These are phyloP conservation scores for Cryptus armator DNA, from an alignment of 2,888 invertebrate species.

Conservation along the genomic window DNA sequence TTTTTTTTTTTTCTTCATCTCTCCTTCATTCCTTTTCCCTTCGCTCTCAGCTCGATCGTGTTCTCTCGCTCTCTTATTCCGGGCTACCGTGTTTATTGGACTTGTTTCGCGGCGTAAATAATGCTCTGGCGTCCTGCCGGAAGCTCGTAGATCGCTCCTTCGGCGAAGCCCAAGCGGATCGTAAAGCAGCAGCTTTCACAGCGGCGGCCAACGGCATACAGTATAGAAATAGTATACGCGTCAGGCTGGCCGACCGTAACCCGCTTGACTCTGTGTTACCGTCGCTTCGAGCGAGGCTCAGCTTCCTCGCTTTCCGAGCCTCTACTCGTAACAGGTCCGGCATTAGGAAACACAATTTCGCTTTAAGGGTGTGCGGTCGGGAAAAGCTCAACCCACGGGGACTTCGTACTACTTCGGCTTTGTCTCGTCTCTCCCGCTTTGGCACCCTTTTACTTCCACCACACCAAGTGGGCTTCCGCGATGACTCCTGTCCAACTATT, in stretches of 20 bases:
- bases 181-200: slow-evolving; percentile 74
- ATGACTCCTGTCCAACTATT: slow-evolving; percentile 15
- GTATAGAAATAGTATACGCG: slow-evolving; percentile 31
- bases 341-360: slow-evolving; percentile 47
- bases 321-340: slow-evolving; percentile 32
- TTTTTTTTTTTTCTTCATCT: slow-evolving; percentile 41
- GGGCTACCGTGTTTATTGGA: slow-evolving; percentile 76
- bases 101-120: slow-evolving; percentile 80
- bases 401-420: slow-evolving; percentile 71
- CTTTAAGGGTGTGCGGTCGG: slow-evolving; percentile 24
- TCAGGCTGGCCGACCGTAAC: slow-evolving; percentile 74
- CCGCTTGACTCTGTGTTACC: slow-evolving; percentile 44
- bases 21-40: slow-evolving; percentile 31
- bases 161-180: slow-evolving; percentile 73
- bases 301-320: slow-evolving; percentile 14
- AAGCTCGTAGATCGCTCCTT: slow-evolving; percentile 76
- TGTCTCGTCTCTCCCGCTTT: slow-evolving; percentile 62
- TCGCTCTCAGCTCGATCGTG: slow-evolving; percentile 35
- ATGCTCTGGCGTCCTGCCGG: slow-evolving; percentile 75
- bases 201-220: slow-evolving; percentile 43
- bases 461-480: slow-evolving; percentile 29
- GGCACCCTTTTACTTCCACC: slow-evolving; percentile 64
- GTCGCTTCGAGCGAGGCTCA: slow-evolving; percentile 15
- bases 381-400: neutral
- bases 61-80: slow-evolving; percentile 54